Percentiles rank a stretch among this genome's conserved stretches.
phyloP scores from a whole-genome alignment of 2,888 invertebrate species.

The Netelia melanura region DNA sequence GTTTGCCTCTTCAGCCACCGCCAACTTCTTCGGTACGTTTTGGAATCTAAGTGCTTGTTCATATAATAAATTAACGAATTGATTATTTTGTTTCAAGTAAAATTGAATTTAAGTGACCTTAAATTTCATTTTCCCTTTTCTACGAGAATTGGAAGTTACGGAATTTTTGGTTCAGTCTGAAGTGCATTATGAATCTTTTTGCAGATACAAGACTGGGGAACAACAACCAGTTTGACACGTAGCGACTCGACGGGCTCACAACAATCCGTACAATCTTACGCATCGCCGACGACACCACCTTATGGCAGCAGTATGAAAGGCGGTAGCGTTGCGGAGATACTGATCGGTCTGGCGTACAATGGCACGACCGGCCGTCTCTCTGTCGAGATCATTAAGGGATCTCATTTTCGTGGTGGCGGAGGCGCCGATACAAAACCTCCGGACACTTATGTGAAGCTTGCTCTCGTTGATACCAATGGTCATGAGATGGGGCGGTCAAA shows the following conservation, averaged over 20 bases:
- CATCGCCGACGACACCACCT: constrained; percentile 81
- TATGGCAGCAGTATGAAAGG: constrained; percentile 88
- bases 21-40: constrained; percentile 78
- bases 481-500: constrained; percentile 97
- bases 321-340: constrained; percentile 95
- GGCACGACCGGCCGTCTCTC: constrained; percentile 97
- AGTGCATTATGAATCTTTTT: constrained; percentile 13
- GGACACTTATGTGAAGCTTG: constrained; percentile 97
- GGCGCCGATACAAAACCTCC: constrained; percentile 88
- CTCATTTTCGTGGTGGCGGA: constrained; percentile 87
- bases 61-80: too few relatives aligned
- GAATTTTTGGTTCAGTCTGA: background rate
- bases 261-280: constrained; percentile 89
- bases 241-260: constrained; percentile 98
- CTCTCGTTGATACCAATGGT: constrained; percentile 96
- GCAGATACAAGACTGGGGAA: constrained; percentile 79
- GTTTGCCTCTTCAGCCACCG: constrained; percentile 91
- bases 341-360: constrained; percentile 96
- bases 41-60: background rate
- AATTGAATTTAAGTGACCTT: too few relatives aligned
- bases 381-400: constrained; percentile 94
- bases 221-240: constrained; percentile 88
- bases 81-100: too few relatives aligned
- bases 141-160: background rate
- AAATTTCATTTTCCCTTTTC: background rate